These are phyloP conservation scores for Lissonota sp. DNA, from an alignment of 2,888 invertebrate species.

Conservation along the genomic window DNA sequence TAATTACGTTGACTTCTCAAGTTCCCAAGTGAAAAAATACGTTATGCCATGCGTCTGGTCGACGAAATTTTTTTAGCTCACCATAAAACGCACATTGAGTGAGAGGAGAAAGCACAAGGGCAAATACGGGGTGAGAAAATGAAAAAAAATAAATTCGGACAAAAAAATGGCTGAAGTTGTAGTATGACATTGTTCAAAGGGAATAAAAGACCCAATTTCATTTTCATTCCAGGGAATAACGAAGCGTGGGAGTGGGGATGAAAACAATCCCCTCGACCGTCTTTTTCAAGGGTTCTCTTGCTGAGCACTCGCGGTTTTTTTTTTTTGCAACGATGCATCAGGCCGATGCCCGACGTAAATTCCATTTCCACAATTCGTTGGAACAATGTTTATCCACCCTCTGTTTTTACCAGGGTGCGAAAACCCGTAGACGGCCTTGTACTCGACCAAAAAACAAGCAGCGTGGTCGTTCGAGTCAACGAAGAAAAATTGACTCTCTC, in stretches of 20 bases:
- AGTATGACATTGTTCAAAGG: slow-evolving; percentile 42
- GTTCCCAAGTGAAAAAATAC: no score
- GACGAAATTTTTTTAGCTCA: no score
- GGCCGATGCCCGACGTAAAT: slow-evolving; percentile 62
- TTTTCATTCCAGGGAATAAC: slow-evolving; percentile 39
- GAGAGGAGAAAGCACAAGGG: slow-evolving; percentile 8
- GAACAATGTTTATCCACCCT: slow-evolving; percentile 64
- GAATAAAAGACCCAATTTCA: slow-evolving; percentile 59
- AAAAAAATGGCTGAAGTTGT: neutral
- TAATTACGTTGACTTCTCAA: no score
- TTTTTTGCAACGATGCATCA: slow-evolving; percentile 56
- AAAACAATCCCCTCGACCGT: slow-evolving; percentile 60
- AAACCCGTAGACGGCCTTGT: slow-evolving; percentile 17
- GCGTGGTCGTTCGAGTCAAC: slow-evolving; percentile 49
- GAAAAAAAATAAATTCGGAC: slow-evolving; percentile 1
- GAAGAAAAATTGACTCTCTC: slow-evolving; percentile 62
- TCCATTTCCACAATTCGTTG: slow-evolving; percentile 63
- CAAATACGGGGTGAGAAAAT: slow-evolving; percentile 3
- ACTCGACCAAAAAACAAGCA: slow-evolving; percentile 50
- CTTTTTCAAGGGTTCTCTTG: slow-evolving; percentile 34
- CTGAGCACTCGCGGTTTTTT: slow-evolving; percentile 8
- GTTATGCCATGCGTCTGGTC: no score
- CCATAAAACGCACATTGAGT: neutral
- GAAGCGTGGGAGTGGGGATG: slow-evolving; percentile 22
- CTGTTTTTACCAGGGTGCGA: neutral